These are phyloP conservation scores for Chionis minor DNA, from an alignment of 2,113 vertebrate genomes.

Conservation along the genomic window DNA sequence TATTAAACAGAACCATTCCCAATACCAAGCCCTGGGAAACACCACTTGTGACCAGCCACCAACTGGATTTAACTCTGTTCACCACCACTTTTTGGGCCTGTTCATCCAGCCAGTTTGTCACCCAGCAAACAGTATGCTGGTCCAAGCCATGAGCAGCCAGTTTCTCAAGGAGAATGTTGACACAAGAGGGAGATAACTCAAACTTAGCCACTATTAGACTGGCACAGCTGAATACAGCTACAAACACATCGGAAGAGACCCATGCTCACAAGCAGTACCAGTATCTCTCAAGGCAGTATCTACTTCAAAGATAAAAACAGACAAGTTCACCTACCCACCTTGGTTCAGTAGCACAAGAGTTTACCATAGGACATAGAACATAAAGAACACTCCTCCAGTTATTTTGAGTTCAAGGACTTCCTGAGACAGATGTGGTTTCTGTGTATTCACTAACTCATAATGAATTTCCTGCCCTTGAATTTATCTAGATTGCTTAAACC, in stretches of 20 bases:
- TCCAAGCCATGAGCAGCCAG: neutral
- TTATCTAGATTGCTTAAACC: neutral
- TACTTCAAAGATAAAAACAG: neutral
- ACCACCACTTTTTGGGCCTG: neutral
- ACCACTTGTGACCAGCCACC: neutral
- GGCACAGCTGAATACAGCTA: neutral
- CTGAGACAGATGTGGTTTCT: neutral
- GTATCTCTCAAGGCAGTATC: neutral
- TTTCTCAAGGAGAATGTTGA: neutral
- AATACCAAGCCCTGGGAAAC: neutral
- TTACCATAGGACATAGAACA: neutral
- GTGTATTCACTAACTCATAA: neutral
- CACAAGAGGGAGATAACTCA: neutral
- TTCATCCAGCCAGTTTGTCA: neutral
- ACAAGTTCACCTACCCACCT: neutral
- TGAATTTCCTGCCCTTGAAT: conserved; percentile 1
- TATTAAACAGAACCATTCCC: neutral
- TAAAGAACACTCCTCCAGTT: neutral
- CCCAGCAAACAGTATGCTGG: neutral
- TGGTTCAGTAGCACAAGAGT: neutral
- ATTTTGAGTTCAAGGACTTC: conserved; percentile 38
- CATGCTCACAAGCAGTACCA: neutral
- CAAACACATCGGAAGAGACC: neutral
- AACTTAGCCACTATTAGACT: neutral
- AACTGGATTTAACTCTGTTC: neutral